Base-by-base conservation (phyloP, 2,113 vertebrate genomes). In the Toxostoma redivivum region DNA sequence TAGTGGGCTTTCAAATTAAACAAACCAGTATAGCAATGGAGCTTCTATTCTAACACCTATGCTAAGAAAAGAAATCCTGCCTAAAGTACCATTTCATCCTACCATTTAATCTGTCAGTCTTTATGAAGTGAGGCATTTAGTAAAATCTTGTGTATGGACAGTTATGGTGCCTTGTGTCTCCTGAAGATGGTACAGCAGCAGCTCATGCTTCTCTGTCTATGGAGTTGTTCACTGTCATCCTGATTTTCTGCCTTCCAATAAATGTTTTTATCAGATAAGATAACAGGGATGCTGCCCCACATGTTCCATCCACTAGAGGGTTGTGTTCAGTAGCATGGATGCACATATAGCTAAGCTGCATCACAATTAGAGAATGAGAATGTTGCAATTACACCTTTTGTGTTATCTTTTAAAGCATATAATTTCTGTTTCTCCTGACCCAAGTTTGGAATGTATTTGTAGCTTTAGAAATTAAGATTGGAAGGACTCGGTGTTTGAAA, bases 301-400 rank as follows among this genome's bases (percentile, higher is more conserved):
- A 1, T 28, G 12, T 47, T 81, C 64, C 6, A 7, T 67, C 27
- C 48, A 24, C 38, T 48, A 16, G 61, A 56, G 7, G 21, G 17
- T 28, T 79, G 37, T 22, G 4, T 48, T 58, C 65, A 40, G n/a
- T 51, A 80, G 38, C 24, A 54, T 56, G 38, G 28, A 23, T 53
- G 25, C 17, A 53, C 28, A 20, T 24, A 44, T 56, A 19, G 53
- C 70, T 64, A 44, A 81, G 27, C 7, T 67, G 5, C 56, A 40
- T 37, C 28, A 90, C 37, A 51, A 71, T 12, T 5, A 9, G 42
- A 45, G 69, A 84, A 62, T 33, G 30, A 65, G 20, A 71, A 15
- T 19, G 21, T 28, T 81, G 23, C 50, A 45, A 0, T 47, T 81
- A 7, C 0, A 0, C 84, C 10, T 42, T 92, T 70, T 44, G 18